These are phyloP conservation scores for Ichneumon xanthorius DNA, from an alignment of 2,888 invertebrate species.

Conservation along the genomic window DNA sequence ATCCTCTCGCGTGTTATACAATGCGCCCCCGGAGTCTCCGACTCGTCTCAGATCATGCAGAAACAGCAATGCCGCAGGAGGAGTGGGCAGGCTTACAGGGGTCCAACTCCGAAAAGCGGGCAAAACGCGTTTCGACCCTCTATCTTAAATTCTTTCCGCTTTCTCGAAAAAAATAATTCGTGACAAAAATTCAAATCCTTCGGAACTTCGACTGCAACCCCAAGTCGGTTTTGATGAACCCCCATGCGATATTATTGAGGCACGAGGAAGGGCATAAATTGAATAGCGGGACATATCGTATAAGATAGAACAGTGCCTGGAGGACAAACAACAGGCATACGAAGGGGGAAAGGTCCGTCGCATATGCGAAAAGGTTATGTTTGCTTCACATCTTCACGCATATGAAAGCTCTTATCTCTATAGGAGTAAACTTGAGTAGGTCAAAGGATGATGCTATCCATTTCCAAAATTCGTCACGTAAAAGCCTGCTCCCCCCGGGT, in stretches of 20 bases:
- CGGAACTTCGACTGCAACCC: not conserved
- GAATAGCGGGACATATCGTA: not conserved
- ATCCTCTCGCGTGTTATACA: conserved; percentile 24
- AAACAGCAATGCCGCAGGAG: conserved; percentile 45
- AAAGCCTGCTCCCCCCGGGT: not conserved
- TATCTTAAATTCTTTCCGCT: not conserved
- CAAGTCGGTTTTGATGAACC: not conserved
- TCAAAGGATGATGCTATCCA: not conserved
- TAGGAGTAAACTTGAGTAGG: not conserved
- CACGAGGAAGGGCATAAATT: not conserved
- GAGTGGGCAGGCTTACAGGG: conserved; percentile 18
- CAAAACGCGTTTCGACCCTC: not conserved
- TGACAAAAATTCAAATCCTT: not conserved
- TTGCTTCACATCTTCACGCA: not conserved
- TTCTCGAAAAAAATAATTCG: not conserved
- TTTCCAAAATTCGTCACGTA: not conserved
- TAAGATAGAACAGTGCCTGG: not conserved
- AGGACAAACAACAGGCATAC: not conserved
- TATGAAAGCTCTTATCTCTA: not conserved
- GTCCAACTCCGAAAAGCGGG: not conserved
- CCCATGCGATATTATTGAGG: not conserved
- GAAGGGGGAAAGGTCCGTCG: not conserved
- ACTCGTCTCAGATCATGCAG: conserved; percentile 50
- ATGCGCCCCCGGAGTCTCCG: conserved; percentile 36
- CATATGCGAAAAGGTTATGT: not conserved